phyloP scores from a whole-genome alignment of 2,797 vertebrate species.

The Alfaro cultratus region DNA sequence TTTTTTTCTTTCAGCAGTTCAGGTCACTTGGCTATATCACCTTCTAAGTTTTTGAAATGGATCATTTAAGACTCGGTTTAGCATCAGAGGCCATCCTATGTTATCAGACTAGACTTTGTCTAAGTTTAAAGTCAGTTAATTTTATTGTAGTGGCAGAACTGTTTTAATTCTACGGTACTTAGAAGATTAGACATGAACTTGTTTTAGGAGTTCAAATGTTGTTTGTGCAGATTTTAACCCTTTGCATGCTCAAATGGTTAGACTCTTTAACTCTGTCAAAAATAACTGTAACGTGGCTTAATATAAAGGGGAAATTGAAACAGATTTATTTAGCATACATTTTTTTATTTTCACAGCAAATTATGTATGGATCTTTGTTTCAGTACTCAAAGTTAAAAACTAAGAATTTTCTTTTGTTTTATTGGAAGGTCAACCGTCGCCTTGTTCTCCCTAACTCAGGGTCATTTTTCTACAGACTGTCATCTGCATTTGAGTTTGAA shows the following conservation, averaged over 20 bases:
- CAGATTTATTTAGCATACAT: neutral
- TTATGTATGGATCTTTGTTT: neutral
- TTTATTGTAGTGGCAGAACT: neutral
- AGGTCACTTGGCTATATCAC: neutral
- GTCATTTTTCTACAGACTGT: conserved; percentile 29
- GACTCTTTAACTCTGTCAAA: neutral
- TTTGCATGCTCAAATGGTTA: neutral
- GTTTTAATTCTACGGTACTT: neutral
- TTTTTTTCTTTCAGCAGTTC: conserved; percentile 7
- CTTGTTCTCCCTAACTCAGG: conserved; percentile 1
- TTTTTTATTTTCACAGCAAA: neutral
- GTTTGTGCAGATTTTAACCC: neutral
- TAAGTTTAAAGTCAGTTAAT: neutral
- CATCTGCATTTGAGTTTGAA: conserved; percentile 12
- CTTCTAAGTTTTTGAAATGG: conserved; percentile 32
- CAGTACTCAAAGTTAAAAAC: conserved; percentile 4
- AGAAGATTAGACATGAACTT: neutral
- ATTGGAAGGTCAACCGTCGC: neutral
- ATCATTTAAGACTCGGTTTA: conserved; percentile 17
- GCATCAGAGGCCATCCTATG: neutral
- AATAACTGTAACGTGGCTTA: neutral
- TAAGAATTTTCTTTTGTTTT: neutral
- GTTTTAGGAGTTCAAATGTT: neutral
- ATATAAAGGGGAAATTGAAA: neutral
- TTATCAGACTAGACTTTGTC: neutral